Evolutionary conservation across 2,113 vertebrate genomes (phyloP).

Genomic region (Hippocampus mohnikei): DNA sequence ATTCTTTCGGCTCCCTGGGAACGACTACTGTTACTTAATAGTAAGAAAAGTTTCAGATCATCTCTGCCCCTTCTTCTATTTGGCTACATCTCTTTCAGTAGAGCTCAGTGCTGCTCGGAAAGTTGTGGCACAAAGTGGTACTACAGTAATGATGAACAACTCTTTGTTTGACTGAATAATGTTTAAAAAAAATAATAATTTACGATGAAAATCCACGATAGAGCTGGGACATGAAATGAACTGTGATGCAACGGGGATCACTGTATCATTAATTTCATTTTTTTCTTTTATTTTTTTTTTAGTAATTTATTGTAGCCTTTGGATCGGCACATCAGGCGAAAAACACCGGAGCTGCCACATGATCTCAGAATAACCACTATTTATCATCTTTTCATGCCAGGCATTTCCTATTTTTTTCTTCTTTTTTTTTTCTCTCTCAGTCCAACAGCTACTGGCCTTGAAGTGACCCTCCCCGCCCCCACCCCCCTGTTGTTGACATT

Average conservation of each 20-base stretch:
- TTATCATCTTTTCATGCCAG: constrained; percentile 40
- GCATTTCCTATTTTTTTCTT: constrained; percentile 5
- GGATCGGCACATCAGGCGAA: constrained; percentile 58
- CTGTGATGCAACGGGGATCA: constrained; percentile 7
- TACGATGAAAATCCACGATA: not conserved
- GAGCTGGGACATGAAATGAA: not conserved
- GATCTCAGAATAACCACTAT: constrained; percentile 36
- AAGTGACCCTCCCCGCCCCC: not conserved
- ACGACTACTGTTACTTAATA: too few relatives aligned
- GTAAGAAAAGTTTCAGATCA: too few relatives aligned
- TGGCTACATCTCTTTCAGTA: too few relatives aligned
- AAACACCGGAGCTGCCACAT: constrained; percentile 49
- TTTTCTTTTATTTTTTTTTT: constrained; percentile 48
- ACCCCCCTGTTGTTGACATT: not conserved
- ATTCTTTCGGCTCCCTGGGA: too few relatives aligned
- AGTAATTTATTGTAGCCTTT: constrained; percentile 83
- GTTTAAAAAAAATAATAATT: not conserved
- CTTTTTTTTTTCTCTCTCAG: not conserved
- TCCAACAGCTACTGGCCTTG: constrained; percentile 27
- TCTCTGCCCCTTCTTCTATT: too few relatives aligned
- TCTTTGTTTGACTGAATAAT: too few relatives aligned
- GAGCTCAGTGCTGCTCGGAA: too few relatives aligned
- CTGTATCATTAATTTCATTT: constrained; percentile 30
- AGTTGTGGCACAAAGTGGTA: too few relatives aligned
- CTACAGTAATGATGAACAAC: too few relatives aligned